Evolutionary conservation across 2,113 vertebrate species (phyloP), one percentile per base, ranked within the genome.

Genomic region (Cyprinodon tularosa): DNA sequence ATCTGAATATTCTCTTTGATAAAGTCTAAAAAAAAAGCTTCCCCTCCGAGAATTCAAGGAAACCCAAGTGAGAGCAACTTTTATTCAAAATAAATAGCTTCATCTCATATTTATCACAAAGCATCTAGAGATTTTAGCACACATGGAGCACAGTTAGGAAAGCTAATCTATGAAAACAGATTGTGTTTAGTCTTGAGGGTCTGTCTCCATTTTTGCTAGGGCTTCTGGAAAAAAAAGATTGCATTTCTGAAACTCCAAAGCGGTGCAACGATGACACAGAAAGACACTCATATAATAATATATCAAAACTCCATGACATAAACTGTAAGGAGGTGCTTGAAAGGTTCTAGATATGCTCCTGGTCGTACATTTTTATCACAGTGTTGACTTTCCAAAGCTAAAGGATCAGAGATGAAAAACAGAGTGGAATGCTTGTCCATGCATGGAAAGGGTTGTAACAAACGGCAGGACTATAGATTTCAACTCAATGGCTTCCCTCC

Each of bases 401-500:
- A 66, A 20, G 37, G 66, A 82, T 86, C 79, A 81, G 80, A 89
- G 66, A 72, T 78, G 74, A 36, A 77, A 71, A 88, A 74, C 39
- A 67, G 62, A 68, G 87, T 76, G 66, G 86, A 88, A 88, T 83
- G 83, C 88, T 77, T 81, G 90, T 88, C 83, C 83, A 79, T 70
- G 90, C 94, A 91, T 93, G 92, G 84, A 86, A 67, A 84, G 81
- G 80, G 69, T 61, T 39, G 38, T 78, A 82, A 91, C 83, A 88
- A 90, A 90, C 71, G 80, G 78, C 71, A 82, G 89, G 89, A 82
- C 91, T 93, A 90, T 94, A 93, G 81, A 88, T 40, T 84, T 90
- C 85, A 9, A 82, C 71, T 84, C 67, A 62, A 93, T 93, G 91
- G 93, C 92, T 95, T 92, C 66, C 84, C 86, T 94, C 92, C 92